A percentile compares a stretch with the other conserved stretches of the same genome.
Conservation (phyloP, 2,888 invertebrate species). For the Bruchidius siliquastri region DNA sequence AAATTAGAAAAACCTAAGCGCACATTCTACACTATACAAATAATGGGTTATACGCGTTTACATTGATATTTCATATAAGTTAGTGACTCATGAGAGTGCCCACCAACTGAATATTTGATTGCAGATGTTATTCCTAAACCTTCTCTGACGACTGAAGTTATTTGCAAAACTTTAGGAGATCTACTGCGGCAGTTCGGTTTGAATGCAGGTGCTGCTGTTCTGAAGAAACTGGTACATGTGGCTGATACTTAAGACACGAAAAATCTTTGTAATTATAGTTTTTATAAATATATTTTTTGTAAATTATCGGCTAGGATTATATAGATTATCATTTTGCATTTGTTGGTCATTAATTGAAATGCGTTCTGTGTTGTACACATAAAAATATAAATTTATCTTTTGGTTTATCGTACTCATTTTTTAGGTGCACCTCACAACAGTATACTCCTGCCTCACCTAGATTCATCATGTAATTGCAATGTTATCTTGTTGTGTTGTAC, state of each 20-base stretch:
- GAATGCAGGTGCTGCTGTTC: constrained; percentile 35
- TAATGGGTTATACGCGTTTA: no score
- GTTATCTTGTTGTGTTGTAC: no score
- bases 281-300: constrained; percentile 1
- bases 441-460: no score
- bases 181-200: constrained; percentile 41
- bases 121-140: constrained; percentile 26
- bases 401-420: background rate
- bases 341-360: background rate
- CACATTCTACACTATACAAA: no score
- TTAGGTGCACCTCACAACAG: no score
- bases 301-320: background rate
- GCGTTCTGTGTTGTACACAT: background rate
- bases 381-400: background rate
- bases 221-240: constrained; percentile 27
- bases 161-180: constrained; percentile 39
- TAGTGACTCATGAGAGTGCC: no score
- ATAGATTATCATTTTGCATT: background rate
- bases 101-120: background rate
- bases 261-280: background rate
- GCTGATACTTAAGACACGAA: background rate
- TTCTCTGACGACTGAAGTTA: constrained; percentile 38
- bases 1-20: constrained; percentile 3
- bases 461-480: no score
- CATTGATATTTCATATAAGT: no score